phyloP scores from a whole-genome alignment of 2,797 vertebrate species.

The Triplophysa bombifrons region DNA sequence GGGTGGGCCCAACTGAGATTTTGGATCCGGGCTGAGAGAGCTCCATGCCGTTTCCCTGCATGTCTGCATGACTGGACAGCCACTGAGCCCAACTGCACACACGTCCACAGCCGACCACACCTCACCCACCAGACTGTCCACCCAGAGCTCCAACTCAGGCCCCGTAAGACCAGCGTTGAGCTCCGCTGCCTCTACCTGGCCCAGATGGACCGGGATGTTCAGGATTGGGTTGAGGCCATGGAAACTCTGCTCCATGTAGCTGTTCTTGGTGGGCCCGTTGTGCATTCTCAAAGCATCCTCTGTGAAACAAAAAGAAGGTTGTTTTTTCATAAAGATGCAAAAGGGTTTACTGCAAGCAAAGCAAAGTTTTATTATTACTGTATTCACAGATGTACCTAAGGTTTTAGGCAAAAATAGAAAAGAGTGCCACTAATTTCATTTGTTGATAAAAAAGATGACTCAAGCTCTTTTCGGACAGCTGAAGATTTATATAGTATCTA shows the following conservation, averaged over 20 bases:
- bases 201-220: slow-evolving; percentile 86
- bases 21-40: slow-evolving; percentile 95
- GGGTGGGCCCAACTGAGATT: slow-evolving; percentile 86
- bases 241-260: slow-evolving; percentile 99
- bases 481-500: not conserved
- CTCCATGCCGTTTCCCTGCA: slow-evolving; percentile 94
- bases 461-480: not conserved
- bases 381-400: not conserved
- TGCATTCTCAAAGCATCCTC: slow-evolving; percentile 89
- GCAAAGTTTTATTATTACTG: slow-evolving; percentile 22
- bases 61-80: slow-evolving; percentile 90
- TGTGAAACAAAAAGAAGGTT: slow-evolving; percentile 60
- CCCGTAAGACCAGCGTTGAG: slow-evolving; percentile 84
- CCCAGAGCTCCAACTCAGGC: slow-evolving; percentile 84
- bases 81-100: slow-evolving; percentile 81
- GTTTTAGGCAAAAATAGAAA: not conserved
- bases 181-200: slow-evolving; percentile 85
- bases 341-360: slow-evolving; percentile 22
- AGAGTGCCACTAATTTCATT: not conserved
- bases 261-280: slow-evolving; percentile 86
- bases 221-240: slow-evolving; percentile 94
- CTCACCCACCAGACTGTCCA: slow-evolving; percentile 84
- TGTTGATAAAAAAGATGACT: not conserved
- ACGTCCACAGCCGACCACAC: slow-evolving; percentile 91
- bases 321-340: not conserved